Evolutionary conservation across 2,888 invertebrate genomes (phyloP).

Genomic region (Cepaea hortensis): DNA sequence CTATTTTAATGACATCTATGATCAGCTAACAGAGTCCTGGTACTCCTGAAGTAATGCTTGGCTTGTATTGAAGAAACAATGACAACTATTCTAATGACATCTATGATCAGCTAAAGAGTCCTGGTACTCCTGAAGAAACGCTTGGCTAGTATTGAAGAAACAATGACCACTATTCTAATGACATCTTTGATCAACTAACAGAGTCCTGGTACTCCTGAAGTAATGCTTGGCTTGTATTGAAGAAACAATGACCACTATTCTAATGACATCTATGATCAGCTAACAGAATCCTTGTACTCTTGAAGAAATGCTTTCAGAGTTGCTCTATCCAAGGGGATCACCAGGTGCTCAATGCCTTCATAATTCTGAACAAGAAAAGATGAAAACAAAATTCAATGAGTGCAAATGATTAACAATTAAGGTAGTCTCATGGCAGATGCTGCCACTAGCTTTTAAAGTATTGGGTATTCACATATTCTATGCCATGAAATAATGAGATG

Average conservation of each 20-base stretch:
- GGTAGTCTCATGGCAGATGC: neutral
- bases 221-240: neutral
- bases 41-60: constrained; percentile 79
- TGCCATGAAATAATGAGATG: no score
- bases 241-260: neutral
- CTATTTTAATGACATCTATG: neutral
- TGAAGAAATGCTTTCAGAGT: constrained; percentile 83
- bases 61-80: no score
- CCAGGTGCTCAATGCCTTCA: constrained; percentile 88
- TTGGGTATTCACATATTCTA: no score
- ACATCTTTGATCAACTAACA: neutral
- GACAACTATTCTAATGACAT: no score
- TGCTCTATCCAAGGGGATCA: constrained; percentile 85
- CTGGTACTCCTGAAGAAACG: no score
- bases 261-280: neutral
- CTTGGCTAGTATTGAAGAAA: neutral
- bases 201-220: neutral
- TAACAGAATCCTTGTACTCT: constrained; percentile 62
- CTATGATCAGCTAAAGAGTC: neutral
- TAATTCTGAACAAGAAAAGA: constrained; percentile 77
- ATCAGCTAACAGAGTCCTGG: constrained; percentile 51
- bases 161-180: neutral
- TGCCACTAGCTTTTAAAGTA: neutral
- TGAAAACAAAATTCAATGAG: neutral
- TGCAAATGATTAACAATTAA: no score